Conservation (phyloP, 1,140 invertebrate genomes). For the Plodia interpunctella region DNA sequence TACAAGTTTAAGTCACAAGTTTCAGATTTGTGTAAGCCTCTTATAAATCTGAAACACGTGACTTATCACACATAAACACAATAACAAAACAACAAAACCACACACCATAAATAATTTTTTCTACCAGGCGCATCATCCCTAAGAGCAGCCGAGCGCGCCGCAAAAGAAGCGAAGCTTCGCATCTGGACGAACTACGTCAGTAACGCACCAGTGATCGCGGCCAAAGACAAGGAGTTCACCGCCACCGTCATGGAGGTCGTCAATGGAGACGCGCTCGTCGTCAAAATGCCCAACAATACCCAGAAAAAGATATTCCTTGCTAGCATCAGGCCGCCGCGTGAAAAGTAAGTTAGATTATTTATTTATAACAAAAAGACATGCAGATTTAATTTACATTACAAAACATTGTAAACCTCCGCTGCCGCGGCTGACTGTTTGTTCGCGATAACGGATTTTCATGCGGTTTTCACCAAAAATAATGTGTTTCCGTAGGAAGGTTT, state of each 20-base stretch:
- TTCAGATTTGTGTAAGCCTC: no score
- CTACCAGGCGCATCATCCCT: slow-evolving; percentile 86
- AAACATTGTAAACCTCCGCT: no score
- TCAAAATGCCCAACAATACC: slow-evolving; percentile 88
- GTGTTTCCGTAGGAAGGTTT: no score
- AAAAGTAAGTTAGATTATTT: slow-evolving; percentile 66
- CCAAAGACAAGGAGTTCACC: slow-evolving; percentile 90
- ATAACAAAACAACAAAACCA: no score
- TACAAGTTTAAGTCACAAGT: no score
- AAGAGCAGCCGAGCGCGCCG: slow-evolving; percentile 88
- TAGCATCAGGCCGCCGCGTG: slow-evolving; percentile 94
- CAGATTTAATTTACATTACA: no score
- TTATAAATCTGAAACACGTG: no score
- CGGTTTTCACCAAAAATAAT: no score
- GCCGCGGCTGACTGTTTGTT: no score
- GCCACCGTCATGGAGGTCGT: slow-evolving; percentile 95
- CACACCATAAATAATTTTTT: no score
- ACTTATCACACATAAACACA: no score
- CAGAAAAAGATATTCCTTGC: slow-evolving; percentile 96
- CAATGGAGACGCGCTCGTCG: slow-evolving; percentile 94
- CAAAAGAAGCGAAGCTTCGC: slow-evolving; percentile 91
- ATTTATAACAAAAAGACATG: slow-evolving; percentile 9
- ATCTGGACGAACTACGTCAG: slow-evolving; percentile 93
- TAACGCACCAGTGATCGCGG: slow-evolving; percentile 80
- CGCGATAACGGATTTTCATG: no score